These are phyloP conservation scores for Netta rufina DNA, from an alignment of 2,797 vertebrate species.

Conservation along the genomic window DNA sequence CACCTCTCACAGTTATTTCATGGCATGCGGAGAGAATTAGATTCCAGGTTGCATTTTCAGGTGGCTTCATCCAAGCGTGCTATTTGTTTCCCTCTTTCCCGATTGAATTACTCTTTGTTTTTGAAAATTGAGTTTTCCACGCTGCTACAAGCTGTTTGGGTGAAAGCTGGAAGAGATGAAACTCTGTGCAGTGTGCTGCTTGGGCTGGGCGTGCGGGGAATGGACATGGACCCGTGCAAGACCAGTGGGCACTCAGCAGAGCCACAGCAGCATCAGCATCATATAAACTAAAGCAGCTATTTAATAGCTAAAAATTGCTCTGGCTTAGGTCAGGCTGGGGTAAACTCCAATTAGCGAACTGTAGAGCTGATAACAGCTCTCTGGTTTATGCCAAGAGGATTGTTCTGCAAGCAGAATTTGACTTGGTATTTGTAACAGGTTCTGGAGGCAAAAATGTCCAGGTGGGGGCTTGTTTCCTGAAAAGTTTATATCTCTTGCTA, in stretches of 20 bases:
- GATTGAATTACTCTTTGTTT: neutral
- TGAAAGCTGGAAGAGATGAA: neutral
- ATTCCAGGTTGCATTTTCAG: neutral
- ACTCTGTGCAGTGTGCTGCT: neutral
- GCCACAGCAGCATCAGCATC: neutral
- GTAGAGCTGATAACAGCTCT: neutral
- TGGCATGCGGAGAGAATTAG: neutral
- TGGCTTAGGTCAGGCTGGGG: conserved; percentile 9
- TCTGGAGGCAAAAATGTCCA: neutral
- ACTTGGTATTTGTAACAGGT: neutral
- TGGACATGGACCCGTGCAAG: neutral
- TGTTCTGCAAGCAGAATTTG: neutral
- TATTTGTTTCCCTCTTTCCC: neutral
- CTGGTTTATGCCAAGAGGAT: neutral
- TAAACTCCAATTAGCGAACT: neutral
- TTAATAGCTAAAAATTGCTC: neutral
- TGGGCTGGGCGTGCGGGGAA: neutral
- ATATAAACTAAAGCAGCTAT: neutral
- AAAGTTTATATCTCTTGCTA: neutral
- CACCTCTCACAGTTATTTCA: neutral
- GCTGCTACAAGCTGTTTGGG: neutral
- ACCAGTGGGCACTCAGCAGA: neutral
- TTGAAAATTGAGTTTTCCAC: neutral
- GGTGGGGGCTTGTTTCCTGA: neutral
- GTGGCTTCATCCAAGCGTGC: neutral